Percentiles rank a stretch among this genome's conserved stretches.
Evolutionary conservation across 1,140 invertebrate genomes (phyloP).

Genomic region (Drosophila trapezifrons): DNA sequence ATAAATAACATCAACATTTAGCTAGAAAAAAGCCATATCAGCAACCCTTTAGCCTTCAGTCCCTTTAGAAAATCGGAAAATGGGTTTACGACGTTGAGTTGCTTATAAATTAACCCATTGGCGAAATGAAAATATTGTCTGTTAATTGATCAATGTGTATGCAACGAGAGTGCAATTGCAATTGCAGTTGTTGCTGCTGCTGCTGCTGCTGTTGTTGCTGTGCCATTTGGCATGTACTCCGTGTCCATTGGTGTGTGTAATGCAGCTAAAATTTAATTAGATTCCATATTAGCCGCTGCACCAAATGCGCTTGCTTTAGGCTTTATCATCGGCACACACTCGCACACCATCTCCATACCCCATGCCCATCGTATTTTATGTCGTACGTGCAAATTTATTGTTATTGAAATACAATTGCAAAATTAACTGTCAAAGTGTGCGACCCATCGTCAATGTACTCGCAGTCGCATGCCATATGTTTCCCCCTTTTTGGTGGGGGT

Average conservation of each 20-base stretch:
- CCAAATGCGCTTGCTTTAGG: conserved; percentile 55
- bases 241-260: conserved; percentile 23
- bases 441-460: conserved; percentile 67
- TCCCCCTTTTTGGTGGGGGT: neutral
- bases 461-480: conserved; percentile 66
- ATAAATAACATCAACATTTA: neutral
- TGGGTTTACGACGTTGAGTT: conserved; percentile 61
- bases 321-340: conserved; percentile 32
- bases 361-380: conserved; percentile 61
- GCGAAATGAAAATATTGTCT: conserved; percentile 82
- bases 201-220: conserved; percentile 13
- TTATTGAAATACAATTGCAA: conserved; percentile 84
- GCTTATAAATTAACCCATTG: conserved; percentile 84
- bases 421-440: conserved; percentile 84
- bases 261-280: conserved; percentile 81
- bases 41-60: neutral
- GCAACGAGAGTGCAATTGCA: conserved; percentile 61
- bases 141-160: conserved; percentile 84
- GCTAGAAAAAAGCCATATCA: neutral
- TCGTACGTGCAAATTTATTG: conserved; percentile 78
- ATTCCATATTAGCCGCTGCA: conserved; percentile 69
- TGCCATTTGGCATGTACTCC: conserved; percentile 33
- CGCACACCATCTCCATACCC: conserved; percentile 2
- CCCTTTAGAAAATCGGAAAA: conserved; percentile 15
- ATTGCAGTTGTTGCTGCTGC: conserved; percentile 6